Percentiles rank a stretch among this genome's conserved stretches.
Conservation (phyloP, 2,888 invertebrate species). For the Aromia moschata region DNA sequence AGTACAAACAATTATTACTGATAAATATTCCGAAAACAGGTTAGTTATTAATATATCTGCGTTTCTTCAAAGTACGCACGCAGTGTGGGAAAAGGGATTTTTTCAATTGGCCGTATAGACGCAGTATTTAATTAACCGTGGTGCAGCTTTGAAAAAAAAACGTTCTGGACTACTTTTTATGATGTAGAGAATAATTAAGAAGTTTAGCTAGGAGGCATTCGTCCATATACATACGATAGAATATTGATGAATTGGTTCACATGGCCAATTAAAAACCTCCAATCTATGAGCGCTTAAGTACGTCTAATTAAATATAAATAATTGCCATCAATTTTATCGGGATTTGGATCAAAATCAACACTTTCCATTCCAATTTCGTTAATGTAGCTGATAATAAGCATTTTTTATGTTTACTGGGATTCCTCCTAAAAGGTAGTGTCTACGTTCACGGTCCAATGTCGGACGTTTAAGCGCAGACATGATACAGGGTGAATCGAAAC, state of each 20-base stretch:
- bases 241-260: slow-evolving; percentile 39
- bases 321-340: slow-evolving; percentile 29
- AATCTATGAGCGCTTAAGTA: slow-evolving; percentile 29
- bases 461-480: too few relatives aligned
- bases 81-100: slow-evolving; percentile 40
- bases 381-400: background rate
- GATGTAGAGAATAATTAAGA: slow-evolving; percentile 42
- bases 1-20: background rate
- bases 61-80: slow-evolving; percentile 34
- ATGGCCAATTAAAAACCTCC: slow-evolving; percentile 38
- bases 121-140: slow-evolving; percentile 42
- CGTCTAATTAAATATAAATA: slow-evolving; percentile 37
- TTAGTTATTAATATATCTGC: slow-evolving; percentile 32
- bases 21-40: slow-evolving; percentile 32
- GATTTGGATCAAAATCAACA: slow-evolving; percentile 26
- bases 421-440: too few relatives aligned
- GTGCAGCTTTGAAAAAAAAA: slow-evolving; percentile 36
- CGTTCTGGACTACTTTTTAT: slow-evolving; percentile 41
- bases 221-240: slow-evolving; percentile 29
- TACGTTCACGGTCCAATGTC: too few relatives aligned
- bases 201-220: slow-evolving; percentile 36
- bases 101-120: slow-evolving; percentile 40
- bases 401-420: too few relatives aligned
- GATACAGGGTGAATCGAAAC: too few relatives aligned
- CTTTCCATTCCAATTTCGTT: slow-evolving; percentile 19